These are phyloP conservation scores for Mimas tiliae DNA, from an alignment of 2,888 invertebrate species.

Conservation along the genomic window DNA sequence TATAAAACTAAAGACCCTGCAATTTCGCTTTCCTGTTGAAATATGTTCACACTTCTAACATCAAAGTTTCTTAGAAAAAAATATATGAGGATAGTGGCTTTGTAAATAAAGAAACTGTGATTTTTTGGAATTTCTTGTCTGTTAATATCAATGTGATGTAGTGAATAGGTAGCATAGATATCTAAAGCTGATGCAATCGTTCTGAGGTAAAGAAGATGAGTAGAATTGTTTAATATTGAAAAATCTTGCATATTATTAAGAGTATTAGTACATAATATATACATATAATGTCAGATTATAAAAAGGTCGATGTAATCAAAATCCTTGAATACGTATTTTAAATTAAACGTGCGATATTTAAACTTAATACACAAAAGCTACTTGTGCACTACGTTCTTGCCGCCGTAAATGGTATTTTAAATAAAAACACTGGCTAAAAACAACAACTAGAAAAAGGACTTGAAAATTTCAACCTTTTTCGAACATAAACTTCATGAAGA, in stretches of 20 bases:
- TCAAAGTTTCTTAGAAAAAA: background rate
- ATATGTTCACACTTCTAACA: background rate
- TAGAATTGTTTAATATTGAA: background rate
- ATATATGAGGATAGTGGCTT: background rate
- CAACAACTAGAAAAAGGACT: no score
- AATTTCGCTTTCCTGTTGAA: background rate
- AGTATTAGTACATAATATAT: background rate
- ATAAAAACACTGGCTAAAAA: no score
- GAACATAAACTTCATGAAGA: no score
- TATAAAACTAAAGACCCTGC: no score
- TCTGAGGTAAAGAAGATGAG: background rate
- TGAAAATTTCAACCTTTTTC: no score
- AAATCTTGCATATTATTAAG: background rate
- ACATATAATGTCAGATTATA: background rate
- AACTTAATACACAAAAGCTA: no score
- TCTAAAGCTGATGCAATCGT: no score
- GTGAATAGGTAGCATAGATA: slow-evolving; percentile 9
- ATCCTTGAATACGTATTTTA: no score
- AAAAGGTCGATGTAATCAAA: no score
- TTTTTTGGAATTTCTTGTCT: slow-evolving; percentile 14
- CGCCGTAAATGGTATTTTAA: no score
- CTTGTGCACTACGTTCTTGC: no score
- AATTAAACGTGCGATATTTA: no score
- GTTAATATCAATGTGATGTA: slow-evolving; percentile 19
- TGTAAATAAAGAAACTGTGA: slow-evolving; percentile 19